A percentile compares a stretch with the other conserved stretches of the same genome.
Evolutionary conservation across 2,797 vertebrate genomes (phyloP).

Genomic region (Acipenser transmontanus): DNA sequence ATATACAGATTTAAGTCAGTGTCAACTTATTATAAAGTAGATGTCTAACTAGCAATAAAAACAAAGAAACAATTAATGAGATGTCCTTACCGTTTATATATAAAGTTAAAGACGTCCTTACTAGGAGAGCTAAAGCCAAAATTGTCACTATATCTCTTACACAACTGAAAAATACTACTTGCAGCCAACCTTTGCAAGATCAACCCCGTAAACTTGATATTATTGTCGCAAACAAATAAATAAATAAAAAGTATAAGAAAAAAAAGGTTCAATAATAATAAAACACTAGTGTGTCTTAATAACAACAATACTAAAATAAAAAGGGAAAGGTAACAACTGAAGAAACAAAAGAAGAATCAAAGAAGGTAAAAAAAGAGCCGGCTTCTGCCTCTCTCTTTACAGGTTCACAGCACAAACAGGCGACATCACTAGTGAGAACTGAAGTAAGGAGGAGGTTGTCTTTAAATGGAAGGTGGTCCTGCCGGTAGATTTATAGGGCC

Average conservation of each 20-base stretch:
- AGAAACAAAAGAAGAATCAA: conserved; percentile 74
- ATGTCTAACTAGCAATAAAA: too few relatives aligned
- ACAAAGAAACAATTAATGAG: conserved; percentile 35
- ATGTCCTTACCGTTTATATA: conserved; percentile 68
- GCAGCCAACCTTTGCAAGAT: conserved; percentile 45
- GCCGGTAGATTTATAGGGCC: conserved; percentile 77
- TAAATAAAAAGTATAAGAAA: conserved; percentile 52
- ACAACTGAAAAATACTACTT: conserved; percentile 45
- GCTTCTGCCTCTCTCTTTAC: conserved; percentile 74
- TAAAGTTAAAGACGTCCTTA: conserved; percentile 69
- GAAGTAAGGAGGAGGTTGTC: conserved; percentile 64
- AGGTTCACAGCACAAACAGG: conserved; percentile 72
- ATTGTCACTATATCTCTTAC: conserved; percentile 50
- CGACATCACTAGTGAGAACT: conserved; percentile 75
- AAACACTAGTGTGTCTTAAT: conserved; percentile 51
- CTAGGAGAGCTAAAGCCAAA: conserved; percentile 36
- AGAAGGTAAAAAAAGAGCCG: conserved; percentile 67
- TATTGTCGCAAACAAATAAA: conserved; percentile 63
- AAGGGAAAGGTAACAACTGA: conserved; percentile 60
- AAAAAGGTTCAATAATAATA: conserved; percentile 17
- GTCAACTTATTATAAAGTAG: too few relatives aligned
- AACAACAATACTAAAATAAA: neutral
- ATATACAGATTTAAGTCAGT: too few relatives aligned
- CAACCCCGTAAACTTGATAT: conserved; percentile 50
- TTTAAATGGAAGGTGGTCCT: conserved; percentile 79